A percentile compares a stretch with the other conserved stretches of the same genome.
phyloP scores from a whole-genome alignment of 2,888 invertebrate genomes.

The Zhuqinia jingwanae region DNA sequence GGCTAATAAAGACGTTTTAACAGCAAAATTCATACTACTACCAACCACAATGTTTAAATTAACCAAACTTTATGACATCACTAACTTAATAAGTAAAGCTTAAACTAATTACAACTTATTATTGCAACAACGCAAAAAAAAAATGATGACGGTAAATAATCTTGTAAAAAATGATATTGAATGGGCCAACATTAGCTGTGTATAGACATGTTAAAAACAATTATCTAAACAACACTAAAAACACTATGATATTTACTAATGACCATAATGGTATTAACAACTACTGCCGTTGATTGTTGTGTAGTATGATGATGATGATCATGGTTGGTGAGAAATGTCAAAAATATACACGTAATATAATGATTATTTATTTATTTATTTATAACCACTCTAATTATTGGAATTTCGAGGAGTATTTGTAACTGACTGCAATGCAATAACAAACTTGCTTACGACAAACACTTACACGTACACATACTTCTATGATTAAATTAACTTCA shows the following conservation, averaged over 20 bases:
- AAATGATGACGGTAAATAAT: slow-evolving; percentile 2
- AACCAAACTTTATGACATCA: not conserved
- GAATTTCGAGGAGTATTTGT: not conserved
- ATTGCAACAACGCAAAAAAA: too few relatives aligned
- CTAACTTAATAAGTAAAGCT: not conserved
- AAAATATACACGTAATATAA: not conserved
- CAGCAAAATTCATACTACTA: not conserved
- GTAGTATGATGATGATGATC: too few relatives aligned
- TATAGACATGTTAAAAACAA: not conserved
- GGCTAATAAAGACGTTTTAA: slow-evolving; percentile 2
- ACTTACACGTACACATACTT: slow-evolving; percentile 5
- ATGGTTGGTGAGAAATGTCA: too few relatives aligned
- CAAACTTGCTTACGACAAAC: slow-evolving; percentile 32
- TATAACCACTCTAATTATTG: not conserved
- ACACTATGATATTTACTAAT: too few relatives aligned
- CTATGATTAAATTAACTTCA: slow-evolving; percentile 1
- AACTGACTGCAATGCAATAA: slow-evolving; percentile 36
- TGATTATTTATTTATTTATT: not conserved
- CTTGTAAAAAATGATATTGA: slow-evolving; percentile 47
- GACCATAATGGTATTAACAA: too few relatives aligned
- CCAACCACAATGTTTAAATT: not conserved
- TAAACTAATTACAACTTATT: slow-evolving; percentile 24
- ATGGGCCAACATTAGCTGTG: slow-evolving; percentile 51
- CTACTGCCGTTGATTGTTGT: too few relatives aligned
- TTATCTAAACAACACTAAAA: not conserved